A percentile compares a stretch with the other conserved stretches of the same genome.
These are phyloP conservation scores for Microctonus aethiopoides DNA, from an alignment of 2,888 invertebrate genomes.

Conservation along the genomic window DNA sequence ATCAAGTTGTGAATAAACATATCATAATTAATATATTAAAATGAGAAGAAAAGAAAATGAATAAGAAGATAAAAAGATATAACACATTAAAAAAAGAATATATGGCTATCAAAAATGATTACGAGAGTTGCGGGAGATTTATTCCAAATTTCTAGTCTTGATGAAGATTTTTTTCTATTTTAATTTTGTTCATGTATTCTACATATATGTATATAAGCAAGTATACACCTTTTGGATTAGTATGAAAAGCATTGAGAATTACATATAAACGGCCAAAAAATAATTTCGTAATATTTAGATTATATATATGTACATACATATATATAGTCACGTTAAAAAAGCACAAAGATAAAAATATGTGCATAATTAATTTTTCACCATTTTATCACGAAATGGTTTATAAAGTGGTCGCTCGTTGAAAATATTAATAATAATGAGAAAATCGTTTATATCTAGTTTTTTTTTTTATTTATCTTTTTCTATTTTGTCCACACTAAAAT, in stretches of 20 bases:
- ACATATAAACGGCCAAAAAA: slow-evolving; percentile 28
- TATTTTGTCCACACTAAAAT: background rate
- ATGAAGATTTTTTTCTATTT: slow-evolving; percentile 34
- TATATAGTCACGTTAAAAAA: slow-evolving; percentile 26
- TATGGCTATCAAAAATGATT: slow-evolving; percentile 41
- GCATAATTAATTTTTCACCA: background rate
- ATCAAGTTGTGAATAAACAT: slow-evolving; percentile 68
- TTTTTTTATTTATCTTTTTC: background rate
- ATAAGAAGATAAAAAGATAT: slow-evolving; percentile 49
- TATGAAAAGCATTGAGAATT: background rate
- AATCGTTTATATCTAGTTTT: background rate
- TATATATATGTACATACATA: slow-evolving; percentile 41
- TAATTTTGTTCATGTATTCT: slow-evolving; percentile 1
- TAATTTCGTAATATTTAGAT: slow-evolving; percentile 33
- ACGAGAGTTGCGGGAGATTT: slow-evolving; percentile 1
- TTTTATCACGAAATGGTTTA: background rate
- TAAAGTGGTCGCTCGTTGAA: background rate
- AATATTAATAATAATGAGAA: background rate
- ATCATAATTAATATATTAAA: slow-evolving; percentile 65
- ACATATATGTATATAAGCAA: slow-evolving; percentile 37
- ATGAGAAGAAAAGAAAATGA: slow-evolving; percentile 51
- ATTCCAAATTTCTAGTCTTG: slow-evolving; percentile 64
- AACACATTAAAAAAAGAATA: slow-evolving; percentile 49
- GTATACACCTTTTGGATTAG: slow-evolving; percentile 9
- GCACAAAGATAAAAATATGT: background rate